Percentiles rank a stretch among this genome's conserved stretches.
Evolutionary conservation across 2,113 vertebrate genomes (phyloP).

Genomic region (Notarius lentiginosus): DNA sequence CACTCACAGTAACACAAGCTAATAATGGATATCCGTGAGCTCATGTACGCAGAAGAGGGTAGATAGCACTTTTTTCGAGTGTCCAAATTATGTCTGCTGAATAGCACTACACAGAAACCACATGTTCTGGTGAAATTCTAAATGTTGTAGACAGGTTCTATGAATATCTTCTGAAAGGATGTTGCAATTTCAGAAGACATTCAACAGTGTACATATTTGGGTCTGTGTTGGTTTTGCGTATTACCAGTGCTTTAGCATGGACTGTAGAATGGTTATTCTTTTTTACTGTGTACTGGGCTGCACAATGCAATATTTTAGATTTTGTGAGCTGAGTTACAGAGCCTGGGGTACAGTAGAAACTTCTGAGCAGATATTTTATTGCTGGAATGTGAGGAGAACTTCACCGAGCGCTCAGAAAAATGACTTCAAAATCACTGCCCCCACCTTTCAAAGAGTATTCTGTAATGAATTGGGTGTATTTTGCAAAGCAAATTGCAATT

Average conservation of each 20-base stretch:
- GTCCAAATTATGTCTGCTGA: background rate
- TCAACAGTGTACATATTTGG: background rate
- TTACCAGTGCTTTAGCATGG: background rate
- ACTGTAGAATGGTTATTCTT: background rate
- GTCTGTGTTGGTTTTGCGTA: background rate
- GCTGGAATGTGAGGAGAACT: background rate
- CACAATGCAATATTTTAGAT: background rate
- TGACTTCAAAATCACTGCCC: background rate
- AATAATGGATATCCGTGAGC: background rate
- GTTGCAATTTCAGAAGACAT: background rate
- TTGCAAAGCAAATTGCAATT: background rate
- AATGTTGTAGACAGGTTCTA: background rate
- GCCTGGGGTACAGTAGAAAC: background rate
- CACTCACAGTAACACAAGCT: background rate
- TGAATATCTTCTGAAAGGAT: background rate
- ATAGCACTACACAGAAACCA: background rate
- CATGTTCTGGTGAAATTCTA: background rate
- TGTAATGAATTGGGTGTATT: background rate
- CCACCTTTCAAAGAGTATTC: background rate
- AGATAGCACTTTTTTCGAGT: background rate
- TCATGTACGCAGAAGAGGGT: background rate
- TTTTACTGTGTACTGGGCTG: background rate
- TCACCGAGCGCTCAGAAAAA: background rate
- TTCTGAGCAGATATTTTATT: background rate
- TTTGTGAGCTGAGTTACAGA: background rate